Evolutionary conservation across 2,113 vertebrate genomes (phyloP).

Genomic region (Maccullochella peelii): DNA sequence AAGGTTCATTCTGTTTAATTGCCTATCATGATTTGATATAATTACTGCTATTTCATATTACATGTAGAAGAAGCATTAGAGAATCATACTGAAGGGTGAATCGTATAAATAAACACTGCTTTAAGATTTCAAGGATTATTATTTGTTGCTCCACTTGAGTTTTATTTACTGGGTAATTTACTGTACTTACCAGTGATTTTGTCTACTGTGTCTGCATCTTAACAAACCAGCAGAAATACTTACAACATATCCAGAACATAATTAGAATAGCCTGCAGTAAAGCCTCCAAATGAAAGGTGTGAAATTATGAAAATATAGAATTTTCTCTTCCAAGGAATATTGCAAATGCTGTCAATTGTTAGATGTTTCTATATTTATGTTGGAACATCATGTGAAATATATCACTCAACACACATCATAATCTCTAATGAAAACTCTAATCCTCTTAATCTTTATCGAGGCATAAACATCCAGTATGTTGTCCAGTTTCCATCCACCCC

Average conservation of each 20-base stretch:
- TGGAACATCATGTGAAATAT: constrained; percentile 25
- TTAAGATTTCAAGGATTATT: background rate
- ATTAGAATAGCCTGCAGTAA: background rate
- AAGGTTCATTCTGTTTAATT: constrained; percentile 7
- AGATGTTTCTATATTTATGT: constrained; percentile 25
- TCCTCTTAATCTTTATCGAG: constrained; percentile 64
- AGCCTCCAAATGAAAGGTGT: background rate
- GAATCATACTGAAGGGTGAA: background rate
- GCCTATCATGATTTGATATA: background rate
- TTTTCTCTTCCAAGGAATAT: background rate
- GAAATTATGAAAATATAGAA: background rate
- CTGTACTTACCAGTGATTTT: background rate
- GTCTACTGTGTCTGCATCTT: background rate
- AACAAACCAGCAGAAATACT: constrained; percentile 1
- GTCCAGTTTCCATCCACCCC: constrained; percentile 50
- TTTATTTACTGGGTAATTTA: background rate
- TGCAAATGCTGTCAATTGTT: background rate
- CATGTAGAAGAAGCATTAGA: background rate
- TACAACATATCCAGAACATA: background rate
- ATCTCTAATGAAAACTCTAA: constrained; percentile 57
- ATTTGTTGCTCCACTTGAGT: background rate
- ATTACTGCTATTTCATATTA: background rate
- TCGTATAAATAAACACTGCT: background rate
- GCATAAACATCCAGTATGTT: constrained; percentile 48
- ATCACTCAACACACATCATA: constrained; percentile 33